A percentile compares a stretch with the other conserved stretches of the same genome.
phyloP scores from a whole-genome alignment of 2,113 vertebrate genomes.

The Agelaius tricolor region DNA sequence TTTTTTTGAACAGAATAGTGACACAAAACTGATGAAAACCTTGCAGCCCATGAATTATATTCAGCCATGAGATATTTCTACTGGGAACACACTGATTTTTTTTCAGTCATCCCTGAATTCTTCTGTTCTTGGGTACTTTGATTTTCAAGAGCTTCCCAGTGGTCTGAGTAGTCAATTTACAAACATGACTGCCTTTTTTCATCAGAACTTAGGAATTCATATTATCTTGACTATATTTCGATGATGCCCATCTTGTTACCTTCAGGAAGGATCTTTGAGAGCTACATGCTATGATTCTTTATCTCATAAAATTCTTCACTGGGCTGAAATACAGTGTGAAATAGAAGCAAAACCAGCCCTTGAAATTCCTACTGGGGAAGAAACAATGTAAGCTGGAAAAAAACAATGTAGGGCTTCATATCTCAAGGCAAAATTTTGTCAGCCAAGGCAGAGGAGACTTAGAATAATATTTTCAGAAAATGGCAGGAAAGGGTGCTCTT shows the following conservation, averaged over 20 bases:
- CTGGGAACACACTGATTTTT: background rate
- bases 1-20: background rate
- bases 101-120: background rate
- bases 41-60: background rate
- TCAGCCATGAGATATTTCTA: background rate
- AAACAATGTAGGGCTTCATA: fast-evolving
- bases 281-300: background rate
- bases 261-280: background rate
- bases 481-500: background rate
- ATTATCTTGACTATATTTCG: background rate
- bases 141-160: background rate
- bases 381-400: background rate
- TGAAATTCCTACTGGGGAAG: background rate
- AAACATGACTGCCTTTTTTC: background rate
- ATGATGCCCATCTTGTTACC: fast-evolving
- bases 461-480: background rate
- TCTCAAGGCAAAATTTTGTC: background rate
- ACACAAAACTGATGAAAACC: background rate
- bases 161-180: background rate
- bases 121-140: background rate
- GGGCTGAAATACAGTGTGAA: background rate
- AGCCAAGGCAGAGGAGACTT: background rate
- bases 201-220: background rate
- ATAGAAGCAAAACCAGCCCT: background rate
- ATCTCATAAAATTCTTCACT: background rate